A percentile compares a stretch with the other conserved stretches of the same genome.
Conservation (phyloP, 1,140 invertebrate genomes). For the Papilio dardanus region DNA sequence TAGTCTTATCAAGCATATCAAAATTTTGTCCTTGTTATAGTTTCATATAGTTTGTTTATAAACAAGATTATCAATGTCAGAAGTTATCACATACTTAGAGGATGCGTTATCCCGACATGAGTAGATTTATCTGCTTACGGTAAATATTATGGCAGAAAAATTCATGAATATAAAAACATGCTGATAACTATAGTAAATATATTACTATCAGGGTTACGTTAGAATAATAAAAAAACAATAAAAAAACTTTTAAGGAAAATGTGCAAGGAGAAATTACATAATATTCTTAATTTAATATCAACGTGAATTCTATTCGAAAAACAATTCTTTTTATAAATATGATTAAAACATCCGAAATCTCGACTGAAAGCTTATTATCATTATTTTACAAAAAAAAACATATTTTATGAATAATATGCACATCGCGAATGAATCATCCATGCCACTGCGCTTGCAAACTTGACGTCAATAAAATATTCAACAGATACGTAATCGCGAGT, state of each 20-base stretch:
- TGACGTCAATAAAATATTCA: conserved; percentile 14
- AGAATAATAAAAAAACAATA: background rate
- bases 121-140: too few relatives aligned
- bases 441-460: background rate
- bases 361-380: too few relatives aligned
- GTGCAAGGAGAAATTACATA: background rate
- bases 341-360: background rate
- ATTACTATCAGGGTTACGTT: background rate
- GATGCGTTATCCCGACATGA: background rate
- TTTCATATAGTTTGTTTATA: conserved; percentile 1
- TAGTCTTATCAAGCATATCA: background rate
- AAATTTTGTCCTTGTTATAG: background rate
- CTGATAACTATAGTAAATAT: background rate
- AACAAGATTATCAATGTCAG: background rate
- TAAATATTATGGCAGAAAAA: too few relatives aligned
- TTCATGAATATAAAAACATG: background rate
- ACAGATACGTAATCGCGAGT: conserved; percentile 16
- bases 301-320: background rate
- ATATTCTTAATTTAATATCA: background rate
- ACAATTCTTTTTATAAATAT: background rate
- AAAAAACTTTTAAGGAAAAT: background rate
- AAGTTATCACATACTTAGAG: background rate
- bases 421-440: conserved; percentile 7
- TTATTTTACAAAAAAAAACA: too few relatives aligned
- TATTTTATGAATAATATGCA: too few relatives aligned